A percentile compares a stretch with the other conserved stretches of the same genome.
phyloP scores from a whole-genome alignment of 2,888 invertebrate species.

The Diarsia brunnea region DNA sequence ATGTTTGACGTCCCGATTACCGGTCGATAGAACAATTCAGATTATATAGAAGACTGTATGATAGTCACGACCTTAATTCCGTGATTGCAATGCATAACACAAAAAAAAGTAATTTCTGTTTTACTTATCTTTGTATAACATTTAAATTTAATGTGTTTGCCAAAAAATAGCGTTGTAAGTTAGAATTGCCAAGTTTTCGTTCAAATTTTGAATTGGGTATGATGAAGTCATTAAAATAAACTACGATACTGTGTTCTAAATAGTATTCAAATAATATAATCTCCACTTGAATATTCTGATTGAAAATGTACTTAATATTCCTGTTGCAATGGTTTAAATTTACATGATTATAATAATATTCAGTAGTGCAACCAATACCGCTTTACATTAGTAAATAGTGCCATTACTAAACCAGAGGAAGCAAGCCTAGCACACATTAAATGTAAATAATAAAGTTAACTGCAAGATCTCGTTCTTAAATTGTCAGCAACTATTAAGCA shows the following conservation, averaged over 20 bases:
- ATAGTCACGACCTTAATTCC: slow-evolving; percentile 37
- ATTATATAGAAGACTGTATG: slow-evolving; percentile 41
- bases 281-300: slow-evolving; percentile 62
- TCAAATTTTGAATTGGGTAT: slow-evolving; percentile 64
- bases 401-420: slow-evolving; percentile 76
- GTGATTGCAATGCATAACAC: slow-evolving; percentile 30
- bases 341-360: slow-evolving; percentile 54
- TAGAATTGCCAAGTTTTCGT: slow-evolving; percentile 63
- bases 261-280: slow-evolving; percentile 42
- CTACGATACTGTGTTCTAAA: slow-evolving; percentile 42
- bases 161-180: slow-evolving; percentile 75
- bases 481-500: slow-evolving; percentile 85
- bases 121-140: slow-evolving; percentile 67
- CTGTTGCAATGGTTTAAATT: slow-evolving; percentile 57
- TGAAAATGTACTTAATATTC: slow-evolving; percentile 73
- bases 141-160: slow-evolving; percentile 70
- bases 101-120: slow-evolving; percentile 48
- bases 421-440: slow-evolving; percentile 71
- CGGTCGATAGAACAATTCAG: slow-evolving; percentile 21
- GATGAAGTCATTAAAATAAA: slow-evolving; percentile 58
- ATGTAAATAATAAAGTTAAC: slow-evolving; percentile 80
- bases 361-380: slow-evolving; percentile 59
- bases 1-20: slow-evolving; percentile 1
- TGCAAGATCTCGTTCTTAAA: slow-evolving; percentile 85
- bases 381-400: slow-evolving; percentile 75